Base-by-base conservation (phyloP, 2,888 invertebrate genomes). In the Brachycybe producta region DNA sequence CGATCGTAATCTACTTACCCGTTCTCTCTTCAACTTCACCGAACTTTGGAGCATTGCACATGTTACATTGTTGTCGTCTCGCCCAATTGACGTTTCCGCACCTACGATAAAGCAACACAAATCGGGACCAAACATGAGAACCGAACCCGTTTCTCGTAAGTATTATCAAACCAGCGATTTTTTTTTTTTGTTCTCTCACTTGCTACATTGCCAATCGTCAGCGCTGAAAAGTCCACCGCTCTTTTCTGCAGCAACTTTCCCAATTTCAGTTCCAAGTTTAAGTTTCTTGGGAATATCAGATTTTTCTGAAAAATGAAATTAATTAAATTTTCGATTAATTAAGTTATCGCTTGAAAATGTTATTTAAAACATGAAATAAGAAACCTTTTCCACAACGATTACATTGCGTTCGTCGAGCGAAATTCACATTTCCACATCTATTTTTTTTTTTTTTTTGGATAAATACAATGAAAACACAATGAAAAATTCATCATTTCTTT, bases 41-140 rank as follows among this genome's bases (percentile, higher is more conserved):
- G 67, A 90, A 88, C 70, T 95, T 95, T 0, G 97, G 94, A 3
- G 95, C 90, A 72, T 95, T 97, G 69, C 98, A 98, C 73, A 98
- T 88, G 69, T 98, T 98, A 70, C 98, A 98, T 49, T 86, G 87
- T 63, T 82, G 83, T 49, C 98, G 75, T 56, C 94, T 75, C 23
- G 97, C 95, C 98, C 94, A 94, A 69, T 98, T 98, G 11, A 98
- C 97, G 70, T 98, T 98, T n/a, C 95, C 95, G 72, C 98, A 98
- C 68, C 73, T 75, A 32, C 32, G 42, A 49, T 19, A 36, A 32
- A 4, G 38, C 15, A 44, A 13, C 26, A 41, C 17, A 13, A n/a
- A n/a, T n/a, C n/a, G n/a, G n/a, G n/a, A n/a, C n/a, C n/a, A n/a
- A n/a, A n/a, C n/a, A n/a, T 5, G 5, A 44, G 32, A 44, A 5